Conservation (phyloP, 2,113 vertebrate genomes). For the Hassar affinis region DNA sequence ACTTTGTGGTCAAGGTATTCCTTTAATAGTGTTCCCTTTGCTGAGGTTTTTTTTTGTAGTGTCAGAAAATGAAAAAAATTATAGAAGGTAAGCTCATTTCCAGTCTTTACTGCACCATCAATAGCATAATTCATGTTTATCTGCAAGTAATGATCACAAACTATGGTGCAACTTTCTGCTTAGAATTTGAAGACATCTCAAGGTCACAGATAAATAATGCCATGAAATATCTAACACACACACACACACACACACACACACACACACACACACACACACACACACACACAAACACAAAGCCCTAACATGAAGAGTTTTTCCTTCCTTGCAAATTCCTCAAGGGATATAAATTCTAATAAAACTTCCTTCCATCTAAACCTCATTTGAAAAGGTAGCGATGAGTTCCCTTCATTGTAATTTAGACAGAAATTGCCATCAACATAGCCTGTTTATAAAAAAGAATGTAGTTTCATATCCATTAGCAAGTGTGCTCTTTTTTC, state of each 20-base stretch:
- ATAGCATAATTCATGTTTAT: background rate
- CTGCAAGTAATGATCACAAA: background rate
- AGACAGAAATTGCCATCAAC: conserved; percentile 67
- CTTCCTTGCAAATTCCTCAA: conserved; percentile 55
- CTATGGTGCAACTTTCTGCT: background rate
- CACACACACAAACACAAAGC: conserved; percentile 46
- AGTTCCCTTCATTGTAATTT: conserved; percentile 68
- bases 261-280: too few species aligned
- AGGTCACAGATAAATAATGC: background rate
- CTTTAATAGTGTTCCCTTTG: background rate
- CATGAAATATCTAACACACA: conserved; percentile 23
- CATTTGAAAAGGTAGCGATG: conserved; percentile 71
- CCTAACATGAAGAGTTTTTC: conserved; percentile 55
- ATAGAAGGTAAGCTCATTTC: background rate
- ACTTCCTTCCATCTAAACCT: conserved; percentile 71
- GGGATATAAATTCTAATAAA: conserved; percentile 74
- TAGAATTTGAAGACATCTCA: background rate
- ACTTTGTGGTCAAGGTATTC: background rate
- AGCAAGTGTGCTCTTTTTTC: conserved; percentile 68
- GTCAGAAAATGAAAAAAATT: background rate
- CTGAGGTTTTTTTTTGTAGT: background rate
- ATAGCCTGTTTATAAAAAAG: conserved; percentile 61
- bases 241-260: too few species aligned
- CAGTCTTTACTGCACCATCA: background rate
- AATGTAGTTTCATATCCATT: conserved; percentile 74